phyloP scores from a whole-genome alignment of 2,888 invertebrate species.

The Polymixis flavicincta region DNA sequence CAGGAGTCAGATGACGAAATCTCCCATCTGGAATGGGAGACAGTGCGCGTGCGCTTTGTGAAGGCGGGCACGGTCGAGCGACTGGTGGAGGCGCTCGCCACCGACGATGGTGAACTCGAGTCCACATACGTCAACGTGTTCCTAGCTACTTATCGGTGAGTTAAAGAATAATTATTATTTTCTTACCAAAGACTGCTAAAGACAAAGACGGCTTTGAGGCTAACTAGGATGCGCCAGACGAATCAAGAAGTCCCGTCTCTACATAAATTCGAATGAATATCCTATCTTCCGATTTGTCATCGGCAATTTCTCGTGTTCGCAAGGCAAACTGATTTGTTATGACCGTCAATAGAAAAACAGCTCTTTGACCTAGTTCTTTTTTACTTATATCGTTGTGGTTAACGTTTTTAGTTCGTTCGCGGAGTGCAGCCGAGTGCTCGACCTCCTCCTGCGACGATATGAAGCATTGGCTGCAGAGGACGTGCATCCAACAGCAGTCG shows the following conservation, averaged over 20 bases:
- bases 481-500: conserved; percentile 85
- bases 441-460: conserved; percentile 94
- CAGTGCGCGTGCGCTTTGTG: conserved; percentile 97
- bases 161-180: neutral
- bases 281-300: neutral
- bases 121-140: conserved; percentile 99
- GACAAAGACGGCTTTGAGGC: neutral
- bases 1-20: conserved; percentile 97
- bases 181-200: neutral
- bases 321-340: neutral
- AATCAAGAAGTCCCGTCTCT: neutral
- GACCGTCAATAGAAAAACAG: neutral
- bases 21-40: conserved; percentile 99
- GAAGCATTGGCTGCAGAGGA: conserved; percentile 92
- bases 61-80: conserved; percentile 98
- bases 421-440: conserved; percentile 95
- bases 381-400: neutral
- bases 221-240: neutral
- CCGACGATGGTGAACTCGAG: conserved; percentile 98
- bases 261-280: neutral
- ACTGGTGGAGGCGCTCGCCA: conserved; percentile 97
- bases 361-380: neutral
- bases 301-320: neutral
- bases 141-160: conserved; percentile 97
- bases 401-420: conserved; percentile 92